phyloP scores from a whole-genome alignment of 2,797 vertebrate species.

The Sebastes taczanowskii region DNA sequence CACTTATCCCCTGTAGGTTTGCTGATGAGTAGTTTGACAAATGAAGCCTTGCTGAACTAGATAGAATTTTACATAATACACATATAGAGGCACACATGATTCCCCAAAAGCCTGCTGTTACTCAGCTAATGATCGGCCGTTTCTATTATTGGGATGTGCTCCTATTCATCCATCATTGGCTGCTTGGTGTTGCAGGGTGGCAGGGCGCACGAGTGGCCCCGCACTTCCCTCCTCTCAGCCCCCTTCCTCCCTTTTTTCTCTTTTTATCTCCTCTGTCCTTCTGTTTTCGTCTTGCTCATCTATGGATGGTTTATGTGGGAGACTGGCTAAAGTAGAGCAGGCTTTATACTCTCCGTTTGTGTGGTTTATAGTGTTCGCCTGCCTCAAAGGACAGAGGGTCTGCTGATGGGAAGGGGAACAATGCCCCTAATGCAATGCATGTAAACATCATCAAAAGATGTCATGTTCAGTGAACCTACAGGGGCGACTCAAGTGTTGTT shows the following conservation, averaged over 20 bases:
- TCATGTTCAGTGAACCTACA: background rate
- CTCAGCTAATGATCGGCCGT: slow-evolving; percentile 46
- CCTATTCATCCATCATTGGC: slow-evolving; percentile 75
- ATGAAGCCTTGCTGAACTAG: slow-evolving; percentile 27
- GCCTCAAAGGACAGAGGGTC: slow-evolving; percentile 30
- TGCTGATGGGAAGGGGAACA: slow-evolving; percentile 10
- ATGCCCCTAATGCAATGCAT: slow-evolving; percentile 23
- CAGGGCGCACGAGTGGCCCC: slow-evolving; percentile 60
- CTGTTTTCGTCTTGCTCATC: slow-evolving; percentile 60
- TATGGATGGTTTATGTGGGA: slow-evolving; percentile 34
- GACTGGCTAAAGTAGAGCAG: slow-evolving; percentile 40
- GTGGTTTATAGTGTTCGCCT: background rate
- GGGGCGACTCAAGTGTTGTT: slow-evolving; percentile 5
- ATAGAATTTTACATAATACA: slow-evolving; percentile 13
- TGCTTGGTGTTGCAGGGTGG: slow-evolving; percentile 70
- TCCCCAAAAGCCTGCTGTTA: slow-evolving; percentile 38
- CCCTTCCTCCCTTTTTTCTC: background rate
- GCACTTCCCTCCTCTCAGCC: slow-evolving; percentile 45
- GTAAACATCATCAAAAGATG: slow-evolving; percentile 37
- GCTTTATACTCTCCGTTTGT: slow-evolving; percentile 29
- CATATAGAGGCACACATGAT: slow-evolving; percentile 13
- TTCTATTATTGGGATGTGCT: slow-evolving; percentile 70
- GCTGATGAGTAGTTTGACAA: slow-evolving; percentile 43
- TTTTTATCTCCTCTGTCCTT: slow-evolving; percentile 58
- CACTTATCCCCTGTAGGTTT: slow-evolving; percentile 1